Percentiles rank a stretch among this genome's conserved stretches.
phyloP scores from a whole-genome alignment of 2,113 vertebrate species.

The Thomomys bottae region DNA sequence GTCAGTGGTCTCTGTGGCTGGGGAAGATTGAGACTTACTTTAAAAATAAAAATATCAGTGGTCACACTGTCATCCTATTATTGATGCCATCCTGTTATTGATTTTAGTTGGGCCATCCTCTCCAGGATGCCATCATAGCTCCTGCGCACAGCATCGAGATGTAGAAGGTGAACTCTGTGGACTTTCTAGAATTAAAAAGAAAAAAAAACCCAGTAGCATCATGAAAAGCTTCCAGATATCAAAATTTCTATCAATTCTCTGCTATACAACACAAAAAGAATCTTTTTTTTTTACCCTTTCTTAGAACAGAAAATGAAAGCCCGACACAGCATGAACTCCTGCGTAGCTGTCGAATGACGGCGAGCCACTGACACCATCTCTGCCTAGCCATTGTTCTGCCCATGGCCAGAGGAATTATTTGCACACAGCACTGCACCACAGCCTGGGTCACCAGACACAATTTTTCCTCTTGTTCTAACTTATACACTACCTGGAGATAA shows the following conservation, averaged over 20 bases:
- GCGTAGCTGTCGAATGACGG: not conserved
- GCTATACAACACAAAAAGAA: not conserved
- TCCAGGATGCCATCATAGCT: not conserved
- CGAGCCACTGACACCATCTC: not conserved
- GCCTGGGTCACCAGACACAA: not conserved
- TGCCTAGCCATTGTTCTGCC: not conserved
- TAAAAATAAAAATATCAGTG: constrained; percentile 46
- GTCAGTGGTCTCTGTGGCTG: constrained; percentile 17
- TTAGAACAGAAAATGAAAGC: not conserved
- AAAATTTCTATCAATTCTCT: constrained; percentile 13
- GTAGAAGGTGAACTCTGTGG: not conserved
- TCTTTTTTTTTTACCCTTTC: not conserved
- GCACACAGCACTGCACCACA: not conserved
- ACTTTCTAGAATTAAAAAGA: constrained; percentile 45
- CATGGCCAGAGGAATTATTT: not conserved
- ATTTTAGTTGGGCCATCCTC: not conserved
- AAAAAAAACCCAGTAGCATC: not conserved
- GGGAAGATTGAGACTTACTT: not conserved
- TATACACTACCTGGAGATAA: not conserved
- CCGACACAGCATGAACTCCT: not conserved
- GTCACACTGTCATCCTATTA: constrained; percentile 20
- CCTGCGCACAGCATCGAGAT: not conserved
- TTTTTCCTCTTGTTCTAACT: not conserved
- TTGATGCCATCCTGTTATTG: not conserved
- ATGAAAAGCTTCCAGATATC: not conserved